Evolutionary conservation across 2,888 invertebrate species (phyloP).

Genomic region (Plagiodera versicolora): DNA sequence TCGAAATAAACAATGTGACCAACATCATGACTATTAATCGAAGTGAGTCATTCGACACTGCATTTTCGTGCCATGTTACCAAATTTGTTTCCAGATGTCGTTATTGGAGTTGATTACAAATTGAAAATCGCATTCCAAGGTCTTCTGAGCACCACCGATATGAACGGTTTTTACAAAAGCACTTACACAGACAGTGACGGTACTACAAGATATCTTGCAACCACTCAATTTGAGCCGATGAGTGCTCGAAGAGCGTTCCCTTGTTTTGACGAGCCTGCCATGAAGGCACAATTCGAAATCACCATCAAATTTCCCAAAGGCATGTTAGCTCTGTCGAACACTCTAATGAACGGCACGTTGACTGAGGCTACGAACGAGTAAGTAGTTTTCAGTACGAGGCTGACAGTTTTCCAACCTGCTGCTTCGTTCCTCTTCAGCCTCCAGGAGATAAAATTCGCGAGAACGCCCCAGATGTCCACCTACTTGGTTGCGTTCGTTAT

Average conservation of each 20-base stretch:
- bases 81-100: not conserved
- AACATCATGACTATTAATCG: constrained; percentile 22
- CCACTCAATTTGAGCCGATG: constrained; percentile 70
- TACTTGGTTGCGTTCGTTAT: constrained; percentile 85
- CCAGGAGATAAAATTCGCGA: constrained; percentile 42
- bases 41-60: no score
- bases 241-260: constrained; percentile 72
- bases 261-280: constrained; percentile 73
- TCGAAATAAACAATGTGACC: constrained; percentile 20
- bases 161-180: constrained; percentile 57
- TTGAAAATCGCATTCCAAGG: constrained; percentile 16
- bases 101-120: constrained; percentile 2
- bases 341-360: not conserved
- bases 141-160: constrained; percentile 44
- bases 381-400: not conserved
- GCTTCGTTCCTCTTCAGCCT: constrained; percentile 3
- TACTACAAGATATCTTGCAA: constrained; percentile 59
- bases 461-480: constrained; percentile 72
- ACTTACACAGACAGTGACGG: constrained; percentile 26
- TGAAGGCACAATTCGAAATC: constrained; percentile 67
- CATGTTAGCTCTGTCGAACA: constrained; percentile 40
- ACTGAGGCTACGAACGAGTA: not conserved
- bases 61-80: no score
- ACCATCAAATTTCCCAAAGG: constrained; percentile 52
- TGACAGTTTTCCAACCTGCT: not conserved